Conservation (phyloP, 2,113 vertebrate genomes). For the Mungos mungo region DNA sequence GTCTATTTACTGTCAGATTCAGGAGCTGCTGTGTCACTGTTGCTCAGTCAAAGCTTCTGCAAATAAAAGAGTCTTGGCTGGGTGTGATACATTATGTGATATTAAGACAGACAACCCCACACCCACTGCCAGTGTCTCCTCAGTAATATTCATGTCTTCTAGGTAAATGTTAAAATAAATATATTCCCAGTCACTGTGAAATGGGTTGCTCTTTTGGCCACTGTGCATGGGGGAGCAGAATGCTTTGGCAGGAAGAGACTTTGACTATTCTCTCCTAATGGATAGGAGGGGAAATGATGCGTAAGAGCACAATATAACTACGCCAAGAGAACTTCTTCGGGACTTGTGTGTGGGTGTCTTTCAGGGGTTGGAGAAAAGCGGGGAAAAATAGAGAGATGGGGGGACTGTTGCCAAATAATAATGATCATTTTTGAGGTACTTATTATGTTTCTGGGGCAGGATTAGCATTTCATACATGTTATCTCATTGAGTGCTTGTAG, state of each 20-base stretch:
- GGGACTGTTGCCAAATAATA: neutral
- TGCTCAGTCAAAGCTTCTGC: conserved; percentile 41
- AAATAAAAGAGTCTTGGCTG: conserved; percentile 27
- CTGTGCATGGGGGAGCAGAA: neutral
- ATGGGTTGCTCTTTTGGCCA: neutral
- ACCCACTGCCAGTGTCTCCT: neutral
- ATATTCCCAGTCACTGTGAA: neutral
- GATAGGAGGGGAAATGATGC: neutral
- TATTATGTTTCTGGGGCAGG: neutral
- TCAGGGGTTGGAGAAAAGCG: neutral
- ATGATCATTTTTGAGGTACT: neutral
- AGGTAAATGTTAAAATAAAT: conserved; percentile 31
- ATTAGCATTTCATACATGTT: neutral
- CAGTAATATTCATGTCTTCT: neutral
- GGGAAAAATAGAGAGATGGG: neutral
- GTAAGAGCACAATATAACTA: neutral
- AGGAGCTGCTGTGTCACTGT: conserved; percentile 48
- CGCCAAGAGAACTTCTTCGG: neutral
- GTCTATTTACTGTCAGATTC: conserved; percentile 56
- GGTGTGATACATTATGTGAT: neutral
- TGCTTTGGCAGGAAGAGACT: neutral
- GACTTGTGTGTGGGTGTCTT: neutral
- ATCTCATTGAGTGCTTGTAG: neutral
- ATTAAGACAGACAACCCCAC: neutral
- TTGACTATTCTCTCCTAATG: neutral